These are phyloP conservation scores for Calameuta idolon DNA, from an alignment of 2,888 invertebrate species.

Conservation along the genomic window DNA sequence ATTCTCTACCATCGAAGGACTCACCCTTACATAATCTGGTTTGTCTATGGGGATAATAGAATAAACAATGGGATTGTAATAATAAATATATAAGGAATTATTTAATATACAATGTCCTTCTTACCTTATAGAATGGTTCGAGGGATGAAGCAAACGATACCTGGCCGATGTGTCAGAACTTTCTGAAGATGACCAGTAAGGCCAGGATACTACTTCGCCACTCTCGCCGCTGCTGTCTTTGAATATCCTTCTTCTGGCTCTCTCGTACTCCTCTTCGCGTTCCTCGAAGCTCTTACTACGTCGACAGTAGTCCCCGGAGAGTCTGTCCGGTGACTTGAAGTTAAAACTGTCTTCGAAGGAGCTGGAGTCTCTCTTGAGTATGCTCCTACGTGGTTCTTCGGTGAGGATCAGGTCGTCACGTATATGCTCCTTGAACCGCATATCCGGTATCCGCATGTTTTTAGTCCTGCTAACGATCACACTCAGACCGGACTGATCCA, in stretches of 20 bases:
- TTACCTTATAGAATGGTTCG: conserved; percentile 57
- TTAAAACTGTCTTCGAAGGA: conserved; percentile 80
- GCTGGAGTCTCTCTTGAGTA: conserved; percentile 84
- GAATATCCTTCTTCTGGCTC: conserved; percentile 88
- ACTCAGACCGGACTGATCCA: conserved; percentile 85
- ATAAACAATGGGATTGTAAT: neutral
- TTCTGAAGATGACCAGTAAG: conserved; percentile 62
- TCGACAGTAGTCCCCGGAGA: conserved; percentile 74
- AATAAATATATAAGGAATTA: neutral
- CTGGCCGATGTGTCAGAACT: conserved; percentile 59
- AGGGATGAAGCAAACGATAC: conserved; percentile 58
- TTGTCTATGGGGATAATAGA: conserved; percentile 50
- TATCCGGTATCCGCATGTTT: conserved; percentile 77
- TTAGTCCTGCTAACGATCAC: conserved; percentile 88
- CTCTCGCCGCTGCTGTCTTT: conserved; percentile 66
- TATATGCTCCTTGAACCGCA: conserved; percentile 78
- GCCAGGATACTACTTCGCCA: conserved; percentile 59
- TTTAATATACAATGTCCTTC: neutral
- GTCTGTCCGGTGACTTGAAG: conserved; percentile 73
- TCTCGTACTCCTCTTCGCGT: conserved; percentile 89
- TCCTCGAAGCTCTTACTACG: conserved; percentile 91
- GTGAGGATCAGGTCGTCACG: conserved; percentile 74
- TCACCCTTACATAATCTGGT: conserved; percentile 68
- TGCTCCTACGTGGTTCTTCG: conserved; percentile 81
- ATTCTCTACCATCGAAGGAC: conserved; percentile 68